Base-by-base conservation (phyloP, 2,888 invertebrate genomes). In the Zygothrica quintamaculata region DNA sequence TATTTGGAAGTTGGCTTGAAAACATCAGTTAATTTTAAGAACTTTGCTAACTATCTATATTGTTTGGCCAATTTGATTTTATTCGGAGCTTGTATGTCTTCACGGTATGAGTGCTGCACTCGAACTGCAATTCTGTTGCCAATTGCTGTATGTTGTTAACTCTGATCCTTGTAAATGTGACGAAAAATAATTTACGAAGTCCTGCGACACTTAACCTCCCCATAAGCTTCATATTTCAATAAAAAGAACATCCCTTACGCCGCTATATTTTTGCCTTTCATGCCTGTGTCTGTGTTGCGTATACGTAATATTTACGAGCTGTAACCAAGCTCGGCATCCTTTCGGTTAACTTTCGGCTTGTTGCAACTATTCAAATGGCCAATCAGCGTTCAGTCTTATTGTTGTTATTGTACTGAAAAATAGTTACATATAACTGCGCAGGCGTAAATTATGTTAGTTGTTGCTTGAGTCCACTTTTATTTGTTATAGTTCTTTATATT, bases 51-150 rank as follows among this genome's bases (percentile, higher is more conserved):
- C n/a, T n/a, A n/a, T 55, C n/a, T 9, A 4, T 22, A 26, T 13
- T 12, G 8, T 47, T 34, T 11, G n/a, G 42, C 15, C 18, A 15
- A 12, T 46, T 40, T 46, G 4, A 12, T 12, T 26, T 50, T 36
- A 39, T 39, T 53, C 52, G 26, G 55, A 68, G 64, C 58, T 29
- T 50, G n/a, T 70, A 84, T 77, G 89, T 88, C 90, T 82, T 76
- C 65, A 86, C 90, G 87, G 89, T 88, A 82, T 90, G 90, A 88
- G 89, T 81, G 85, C 87, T 85, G 80, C 78, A 85, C 75, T 74
- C 57, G 72, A 84, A 90, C 90, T 90, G 90, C 88, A 89, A 77
- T 78, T 84, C 77, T 71, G 75, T 65, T 74, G 77, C 67, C 71
- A 64, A 48, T 52, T 58, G 68, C 80, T 77, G 84, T 65, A 80